Evolutionary conservation across 2,888 invertebrate species (phyloP).

Genomic region (Zeuzera pyrina): DNA sequence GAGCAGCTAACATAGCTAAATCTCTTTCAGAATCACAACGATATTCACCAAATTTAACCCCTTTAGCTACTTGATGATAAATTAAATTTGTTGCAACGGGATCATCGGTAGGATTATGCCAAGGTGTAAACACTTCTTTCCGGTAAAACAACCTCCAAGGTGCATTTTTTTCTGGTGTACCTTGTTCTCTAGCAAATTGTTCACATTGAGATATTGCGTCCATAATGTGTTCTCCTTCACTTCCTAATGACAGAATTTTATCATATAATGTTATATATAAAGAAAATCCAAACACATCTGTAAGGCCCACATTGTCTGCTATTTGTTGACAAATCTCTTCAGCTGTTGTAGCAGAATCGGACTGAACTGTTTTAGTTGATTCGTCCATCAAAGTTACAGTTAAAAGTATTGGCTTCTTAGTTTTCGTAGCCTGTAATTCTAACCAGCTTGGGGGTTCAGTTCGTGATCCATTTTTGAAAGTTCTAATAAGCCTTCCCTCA

Average conservation of each 20-base stretch:
- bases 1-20: constrained; percentile 89
- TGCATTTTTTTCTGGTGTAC: constrained; percentile 85
- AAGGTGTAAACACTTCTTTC: constrained; percentile 92
- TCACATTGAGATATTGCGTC: constrained; percentile 97
- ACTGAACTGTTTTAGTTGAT: constrained; percentile 82
- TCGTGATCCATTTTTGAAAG: constrained; percentile 88
- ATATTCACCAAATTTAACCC: constrained; percentile 94
- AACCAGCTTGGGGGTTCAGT: constrained; percentile 95
- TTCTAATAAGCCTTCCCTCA: constrained; percentile 86
- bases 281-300: constrained; percentile 92
- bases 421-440: constrained; percentile 88
- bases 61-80: constrained; percentile 89
- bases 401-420: constrained; percentile 86
- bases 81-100: constrained; percentile 88
- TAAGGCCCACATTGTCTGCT: constrained; percentile 81
- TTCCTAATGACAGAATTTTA: constrained; percentile 91
- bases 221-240: constrained; percentile 93
- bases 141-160: constrained; percentile 91
- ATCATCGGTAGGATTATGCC: constrained; percentile 92
- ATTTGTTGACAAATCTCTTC: constrained; percentile 88
- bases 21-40: constrained; percentile 88
- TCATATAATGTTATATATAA: constrained; percentile 92
- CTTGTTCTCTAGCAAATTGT: constrained; percentile 93
- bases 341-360: constrained; percentile 94
- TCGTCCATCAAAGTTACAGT: constrained; percentile 93